Evolutionary conservation across 2,113 vertebrate species (phyloP), one percentile per base, ranked within the genome.

Genomic region (Mormyrus iriodes): DNA sequence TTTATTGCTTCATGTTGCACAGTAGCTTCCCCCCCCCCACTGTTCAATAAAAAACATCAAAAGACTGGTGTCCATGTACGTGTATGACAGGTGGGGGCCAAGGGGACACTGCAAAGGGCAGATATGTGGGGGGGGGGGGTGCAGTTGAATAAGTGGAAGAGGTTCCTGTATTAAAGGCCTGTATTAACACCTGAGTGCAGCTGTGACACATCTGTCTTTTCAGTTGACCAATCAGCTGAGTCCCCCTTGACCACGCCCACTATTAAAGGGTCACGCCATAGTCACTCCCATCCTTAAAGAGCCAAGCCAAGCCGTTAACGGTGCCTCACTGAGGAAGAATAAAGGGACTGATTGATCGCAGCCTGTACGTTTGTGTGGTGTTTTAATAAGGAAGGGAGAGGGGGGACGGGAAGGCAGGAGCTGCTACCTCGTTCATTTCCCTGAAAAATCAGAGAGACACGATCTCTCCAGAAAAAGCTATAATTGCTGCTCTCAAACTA

Each of bases 261-360:
- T 88, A 82, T 42, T 79, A 84, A 92, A 88, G 88, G 61, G 73
- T 65, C 21, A 88, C 73, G 69, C 82, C 90, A 13, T 69, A 31
- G n/a, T n/a, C 61, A 69, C 27, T 69, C 61, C 73, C 73, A 79
- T 90, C 88, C 65, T 46, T 79, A 86, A 92, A 88, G 87, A 55
- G 65, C 61, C 21, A 88, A 87, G 83, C 76, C 90, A 92, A n/a
- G 94, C 93, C 93, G 91, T 92, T 92, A 91, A 93, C 52, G 91
- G 92, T 73, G 88, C 89, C 92, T 89, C 13, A 61, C 88, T 88
- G 88, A 91, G 93, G 89, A 92, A 90, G 88, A 92, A 91, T 89
- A 91, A 90, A 90, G 85, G n/a, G 21, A n/a, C n/a, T 79, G 90
- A 94, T 92, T 90, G 90, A 91, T 93, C 90, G 91, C 85, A 8